Percentiles rank a stretch among this genome's conserved stretches.
Conservation (phyloP, 2,797 vertebrate species). For the Rhinella marina region DNA sequence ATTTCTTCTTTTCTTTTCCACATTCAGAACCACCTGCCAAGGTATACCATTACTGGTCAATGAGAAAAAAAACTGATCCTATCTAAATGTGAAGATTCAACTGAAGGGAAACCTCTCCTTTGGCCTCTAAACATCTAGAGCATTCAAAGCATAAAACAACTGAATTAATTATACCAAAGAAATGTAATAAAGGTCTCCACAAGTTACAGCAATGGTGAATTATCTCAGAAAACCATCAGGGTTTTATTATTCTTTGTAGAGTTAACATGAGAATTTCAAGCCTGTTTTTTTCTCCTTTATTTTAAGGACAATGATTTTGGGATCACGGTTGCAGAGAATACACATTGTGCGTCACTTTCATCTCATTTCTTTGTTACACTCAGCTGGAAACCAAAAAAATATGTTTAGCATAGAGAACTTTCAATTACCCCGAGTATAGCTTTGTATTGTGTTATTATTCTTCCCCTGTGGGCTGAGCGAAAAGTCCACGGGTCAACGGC, state of each 20-base stretch:
- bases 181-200: neutral
- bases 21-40: neutral
- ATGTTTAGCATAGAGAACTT: neutral
- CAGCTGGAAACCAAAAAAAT: neutral
- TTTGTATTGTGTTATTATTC: conserved; percentile 13
- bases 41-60: neutral
- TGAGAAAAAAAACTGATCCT: too few relatives aligned
- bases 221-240: neutral
- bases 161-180: neutral
- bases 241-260: neutral
- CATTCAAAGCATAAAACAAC: too few relatives aligned
- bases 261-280: neutral
- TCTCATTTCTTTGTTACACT: conserved; percentile 13
- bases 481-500: neutral
- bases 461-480: conserved; percentile 9
- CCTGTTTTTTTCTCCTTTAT: neutral
- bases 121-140: too few relatives aligned
- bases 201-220: neutral
- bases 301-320: neutral
- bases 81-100: too few relatives aligned
- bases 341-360: conserved; percentile 8
- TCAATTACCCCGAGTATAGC: neutral
- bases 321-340: neutral
- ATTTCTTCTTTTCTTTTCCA: neutral
- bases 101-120: too few relatives aligned